Evolutionary conservation across 2,888 invertebrate genomes (phyloP), one percentile per base, ranked within the genome.

Genomic region (Dexiosoma caninum): DNA sequence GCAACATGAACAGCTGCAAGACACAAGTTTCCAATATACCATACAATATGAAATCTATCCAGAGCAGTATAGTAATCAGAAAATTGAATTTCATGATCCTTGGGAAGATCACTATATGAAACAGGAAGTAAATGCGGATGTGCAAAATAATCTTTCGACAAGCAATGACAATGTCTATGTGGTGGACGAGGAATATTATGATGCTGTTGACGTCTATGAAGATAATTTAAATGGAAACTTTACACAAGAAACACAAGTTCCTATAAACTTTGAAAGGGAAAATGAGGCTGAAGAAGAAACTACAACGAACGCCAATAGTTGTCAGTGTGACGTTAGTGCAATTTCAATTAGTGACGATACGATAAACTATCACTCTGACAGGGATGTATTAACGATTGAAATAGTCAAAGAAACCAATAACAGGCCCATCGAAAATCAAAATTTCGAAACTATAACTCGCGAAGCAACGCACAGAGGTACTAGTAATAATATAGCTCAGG

Each of bases 101-200:
- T 96, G 96, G 96, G 93, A 94, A 85, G 91, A 93, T 86, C 94
- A 94, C 88, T 91, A 91, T 88, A 92, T 91, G 84, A 90, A 91
- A 91, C 60, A 90, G 89, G 75, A 83, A 77, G 57, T 42, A 78
- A 27, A 69, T 2, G 21, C 12, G 23, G 81, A 72, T 51, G 40
- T 62, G 10, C 60, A 67, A 76, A 40, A 30, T 19, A 23, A 30
- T 32, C 3, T 23, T 14, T 42, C n/a, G 21, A 44, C 42, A 9
- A 30, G 32, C 5, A 23, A 71, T 42, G 44, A 16, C 35, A 35
- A 30, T 16, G 62, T 44, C 51, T 35, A 35, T 44, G 10, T 35
- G 10, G 10, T 35, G 10, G 10, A 70, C 42, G 40, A 78, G 16
- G 21, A 66, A 8, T 23, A 78, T 9, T n/a, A 35, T 3, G 23